Base-by-base conservation (phyloP, 2,797 vertebrate species). In the Myripristis murdjan region DNA sequence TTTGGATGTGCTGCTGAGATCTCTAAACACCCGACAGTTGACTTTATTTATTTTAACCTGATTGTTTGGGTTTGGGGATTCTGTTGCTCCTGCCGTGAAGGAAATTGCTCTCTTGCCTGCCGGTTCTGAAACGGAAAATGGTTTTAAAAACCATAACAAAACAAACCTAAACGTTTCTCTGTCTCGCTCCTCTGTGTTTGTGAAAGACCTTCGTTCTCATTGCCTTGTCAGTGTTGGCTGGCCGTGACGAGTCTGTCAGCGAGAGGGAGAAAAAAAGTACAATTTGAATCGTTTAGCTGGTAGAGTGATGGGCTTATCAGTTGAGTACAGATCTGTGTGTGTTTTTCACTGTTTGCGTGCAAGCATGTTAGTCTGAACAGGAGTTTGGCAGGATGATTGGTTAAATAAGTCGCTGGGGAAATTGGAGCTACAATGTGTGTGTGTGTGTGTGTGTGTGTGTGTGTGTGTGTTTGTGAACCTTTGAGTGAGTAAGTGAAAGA, bases 51-150 rank as follows among this genome's bases (percentile, higher is more conserved):
- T 90, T 89, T 79, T 87, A 86, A 89, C 62, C 66, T 77, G 82
- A 85, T 85, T 93, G 89, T 93, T 92, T 92, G 89, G 86, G 85
- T 92, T 93, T 83, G 67, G 33, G 67, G 78, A 90, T 88, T 90
- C 82, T 83, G 80, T 86, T 83, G 83, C 84, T 80, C 55, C 70
- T 71, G 69, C 82, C 64, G 64, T 33, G 65, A 84, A 84, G 92
- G 92, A 93, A 91, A 90, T 90, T 81, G 82, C 83, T 90, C 76
- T 79, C 73, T 79, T 71, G 79, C 83, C 80, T 75, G 67, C 78
- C 73, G 81, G 64, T 89, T 84, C 73, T 70, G 66, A 87, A 87
- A 89, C 16, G 43, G 85, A 89, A 91, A 84, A 87, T 41, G 57
- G 10, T 73, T 91, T 88, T 80, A 58, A 72, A 60, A 88, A 85